Evolutionary conservation across 2,113 vertebrate species (phyloP).

Genomic region (Alectura lathami): DNA sequence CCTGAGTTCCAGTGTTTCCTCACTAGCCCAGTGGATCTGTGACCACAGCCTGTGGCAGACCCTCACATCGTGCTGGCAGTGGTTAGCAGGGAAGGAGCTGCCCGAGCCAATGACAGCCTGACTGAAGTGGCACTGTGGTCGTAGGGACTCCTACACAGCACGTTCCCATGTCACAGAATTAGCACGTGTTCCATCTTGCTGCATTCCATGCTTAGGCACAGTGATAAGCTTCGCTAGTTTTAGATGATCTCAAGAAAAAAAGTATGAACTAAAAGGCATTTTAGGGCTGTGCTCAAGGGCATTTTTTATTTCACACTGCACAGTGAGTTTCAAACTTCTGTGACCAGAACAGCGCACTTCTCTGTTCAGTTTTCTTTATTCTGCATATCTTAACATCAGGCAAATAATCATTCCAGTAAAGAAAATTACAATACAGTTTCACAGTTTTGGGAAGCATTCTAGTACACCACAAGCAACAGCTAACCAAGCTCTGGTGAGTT

Average conservation of each 20-base stretch:
- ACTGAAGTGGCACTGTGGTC: neutral
- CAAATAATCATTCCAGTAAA: neutral
- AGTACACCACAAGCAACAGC: neutral
- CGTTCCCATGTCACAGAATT: neutral
- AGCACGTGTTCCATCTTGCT: neutral
- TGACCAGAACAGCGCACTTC: neutral
- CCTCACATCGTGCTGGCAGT: neutral
- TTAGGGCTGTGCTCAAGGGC: neutral
- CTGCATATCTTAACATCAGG: neutral
- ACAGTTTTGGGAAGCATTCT: neutral
- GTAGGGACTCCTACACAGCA: neutral
- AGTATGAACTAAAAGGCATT: neutral
- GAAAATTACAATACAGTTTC: neutral
- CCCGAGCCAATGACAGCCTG: neutral
- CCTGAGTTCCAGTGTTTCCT: neutral
- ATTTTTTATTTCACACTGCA: neutral
- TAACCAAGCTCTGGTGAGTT: neutral
- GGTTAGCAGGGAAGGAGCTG: neutral
- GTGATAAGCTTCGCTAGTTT: neutral
- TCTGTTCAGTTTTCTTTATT: neutral
- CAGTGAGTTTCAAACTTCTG: neutral
- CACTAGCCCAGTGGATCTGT: neutral
- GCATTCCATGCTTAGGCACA: neutral
- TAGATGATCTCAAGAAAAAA: neutral
- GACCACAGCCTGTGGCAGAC: neutral